Conservation (phyloP, 2,113 vertebrate genomes). For the Labrus mixtus region DNA sequence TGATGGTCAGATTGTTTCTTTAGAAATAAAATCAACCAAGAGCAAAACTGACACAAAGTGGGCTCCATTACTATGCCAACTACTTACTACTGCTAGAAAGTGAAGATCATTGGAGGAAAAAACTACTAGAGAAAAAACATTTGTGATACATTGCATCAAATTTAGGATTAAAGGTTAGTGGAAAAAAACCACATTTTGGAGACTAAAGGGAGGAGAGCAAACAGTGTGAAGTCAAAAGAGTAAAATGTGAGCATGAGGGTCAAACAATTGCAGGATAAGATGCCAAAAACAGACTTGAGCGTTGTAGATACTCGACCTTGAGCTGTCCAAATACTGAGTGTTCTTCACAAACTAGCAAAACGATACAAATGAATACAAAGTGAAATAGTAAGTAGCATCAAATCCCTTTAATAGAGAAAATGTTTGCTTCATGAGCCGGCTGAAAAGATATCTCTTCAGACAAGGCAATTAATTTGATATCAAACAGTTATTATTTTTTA, state of each 20-base stretch:
- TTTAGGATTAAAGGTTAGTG: background rate
- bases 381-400: too few species aligned
- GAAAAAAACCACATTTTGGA: background rate
- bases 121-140: background rate
- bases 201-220: background rate
- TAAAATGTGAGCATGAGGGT: background rate
- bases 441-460: too few species aligned
- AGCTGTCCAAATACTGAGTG: background rate
- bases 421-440: too few species aligned
- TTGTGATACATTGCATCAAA: background rate
- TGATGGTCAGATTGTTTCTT: conserved; percentile 1
- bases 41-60: background rate
- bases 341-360: background rate
- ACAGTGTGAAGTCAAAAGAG: background rate
- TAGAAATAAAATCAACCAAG: background rate
- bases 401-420: too few species aligned
- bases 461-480: too few species aligned
- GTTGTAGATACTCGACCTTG: background rate
- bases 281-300: background rate
- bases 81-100: background rate
- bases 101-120: background rate
- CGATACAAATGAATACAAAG: too few species aligned
- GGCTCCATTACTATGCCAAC: background rate
- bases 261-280: background rate
- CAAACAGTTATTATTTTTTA: too few species aligned